phyloP scores from a whole-genome alignment of 2,888 invertebrate genomes.

The Agonopterix alstromeriana region DNA sequence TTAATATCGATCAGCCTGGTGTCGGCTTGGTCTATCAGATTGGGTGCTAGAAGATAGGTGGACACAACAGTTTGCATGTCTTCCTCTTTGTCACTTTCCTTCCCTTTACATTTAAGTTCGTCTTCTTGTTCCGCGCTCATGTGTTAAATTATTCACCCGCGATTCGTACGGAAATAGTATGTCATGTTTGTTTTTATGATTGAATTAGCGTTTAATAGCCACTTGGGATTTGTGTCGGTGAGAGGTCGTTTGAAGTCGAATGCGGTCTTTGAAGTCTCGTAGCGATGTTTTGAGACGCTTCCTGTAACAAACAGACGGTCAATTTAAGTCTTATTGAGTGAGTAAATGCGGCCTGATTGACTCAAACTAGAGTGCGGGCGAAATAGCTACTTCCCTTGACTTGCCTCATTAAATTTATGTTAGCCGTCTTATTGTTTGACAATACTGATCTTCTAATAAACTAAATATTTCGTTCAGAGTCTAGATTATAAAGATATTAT shows the following conservation, averaged over 20 bases:
- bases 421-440: too few species aligned
- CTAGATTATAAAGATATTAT: too few species aligned
- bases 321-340: constrained; percentile 49
- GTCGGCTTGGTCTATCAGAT: constrained; percentile 39
- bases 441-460: too few species aligned
- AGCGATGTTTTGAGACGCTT: constrained; percentile 41
- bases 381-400: too few species aligned
- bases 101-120: constrained; percentile 18
- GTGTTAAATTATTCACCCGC: constrained; percentile 42
- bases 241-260: constrained; percentile 47
- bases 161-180: constrained; percentile 49
- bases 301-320: constrained; percentile 57
- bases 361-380: constrained; percentile 3
- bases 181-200: constrained; percentile 72
- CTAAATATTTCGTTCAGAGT: too few species aligned
- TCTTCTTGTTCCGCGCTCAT: constrained; percentile 47
- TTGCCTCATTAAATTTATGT: too few species aligned
- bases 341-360: constrained; percentile 19
- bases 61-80: constrained; percentile 64
- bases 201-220: constrained; percentile 60
- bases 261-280: constrained; percentile 48
- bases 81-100: constrained; percentile 12
- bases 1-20: constrained; percentile 29
- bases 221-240: constrained; percentile 37
- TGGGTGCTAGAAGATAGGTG: constrained; percentile 30